A percentile compares a stretch with the other conserved stretches of the same genome.
These are phyloP conservation scores for Chromoteleia sp. DNA, from an alignment of 2,888 invertebrate genomes.

Conservation along the genomic window DNA sequence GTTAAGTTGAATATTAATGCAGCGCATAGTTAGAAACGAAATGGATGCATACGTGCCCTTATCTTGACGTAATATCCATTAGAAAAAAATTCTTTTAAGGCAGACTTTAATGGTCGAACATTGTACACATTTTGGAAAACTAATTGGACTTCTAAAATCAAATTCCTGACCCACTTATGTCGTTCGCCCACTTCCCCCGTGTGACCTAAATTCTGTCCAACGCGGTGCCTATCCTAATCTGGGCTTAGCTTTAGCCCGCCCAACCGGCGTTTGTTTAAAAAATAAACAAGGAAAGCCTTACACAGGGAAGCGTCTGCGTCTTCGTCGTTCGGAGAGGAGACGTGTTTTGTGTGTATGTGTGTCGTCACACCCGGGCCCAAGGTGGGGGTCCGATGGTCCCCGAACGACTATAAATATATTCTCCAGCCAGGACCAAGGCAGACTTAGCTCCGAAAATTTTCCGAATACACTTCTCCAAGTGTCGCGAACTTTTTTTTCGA, in stretches of 20 bases:
- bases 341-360: conserved; percentile 66
- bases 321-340: conserved; percentile 62
- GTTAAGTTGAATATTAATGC: neutral
- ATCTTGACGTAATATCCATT: conserved; percentile 25
- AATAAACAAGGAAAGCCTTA: conserved; percentile 83
- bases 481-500: conserved; percentile 27
- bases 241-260: conserved; percentile 67
- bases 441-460: conserved; percentile 83
- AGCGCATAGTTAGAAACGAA: neutral
- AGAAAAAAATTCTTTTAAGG: conserved; percentile 7
- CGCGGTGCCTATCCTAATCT: conserved; percentile 64
- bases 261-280: conserved; percentile 82
- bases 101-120: too few species aligned
- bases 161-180: conserved; percentile 61
- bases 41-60: conserved; percentile 1
- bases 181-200: conserved; percentile 58
- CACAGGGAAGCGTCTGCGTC: conserved; percentile 71
- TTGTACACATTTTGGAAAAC: conserved; percentile 49
- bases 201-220: conserved; percentile 64
- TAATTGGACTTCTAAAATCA: conserved; percentile 51
- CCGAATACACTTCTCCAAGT: conserved; percentile 72
- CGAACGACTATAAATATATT: conserved; percentile 83
- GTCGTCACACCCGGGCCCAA: conserved; percentile 71
- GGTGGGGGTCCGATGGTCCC: conserved; percentile 78
- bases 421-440: conserved; percentile 80